Conservation (phyloP, 2,888 invertebrate genomes). For the Barypeithes pellucidus region DNA sequence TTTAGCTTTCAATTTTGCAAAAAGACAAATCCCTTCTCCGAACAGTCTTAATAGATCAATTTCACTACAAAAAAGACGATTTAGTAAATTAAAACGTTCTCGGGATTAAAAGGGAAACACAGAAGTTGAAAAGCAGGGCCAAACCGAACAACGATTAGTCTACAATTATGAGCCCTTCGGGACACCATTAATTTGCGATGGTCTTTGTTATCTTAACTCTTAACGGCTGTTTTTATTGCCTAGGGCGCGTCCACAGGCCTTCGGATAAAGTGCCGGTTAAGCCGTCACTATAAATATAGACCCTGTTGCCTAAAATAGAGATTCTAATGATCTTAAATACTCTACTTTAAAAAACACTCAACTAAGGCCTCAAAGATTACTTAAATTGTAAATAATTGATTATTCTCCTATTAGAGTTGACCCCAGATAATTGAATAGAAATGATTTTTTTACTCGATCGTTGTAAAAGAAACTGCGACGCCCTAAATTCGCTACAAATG, state of each 20-base stretch:
- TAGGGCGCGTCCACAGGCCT: neutral
- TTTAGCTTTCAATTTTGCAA: no score
- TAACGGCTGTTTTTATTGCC: slow-evolving; percentile 19
- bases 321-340: no score
- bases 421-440: no score
- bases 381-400: no score
- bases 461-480: slow-evolving; percentile 32
- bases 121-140: slow-evolving; percentile 18
- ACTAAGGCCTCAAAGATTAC: no score
- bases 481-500: slow-evolving; percentile 37
- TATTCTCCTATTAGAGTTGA: no score
- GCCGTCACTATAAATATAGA: neutral
- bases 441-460: neutral
- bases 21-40: neutral
- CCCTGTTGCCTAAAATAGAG: no score
- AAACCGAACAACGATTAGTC: slow-evolving; percentile 29
- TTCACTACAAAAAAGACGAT: slow-evolving; percentile 9
- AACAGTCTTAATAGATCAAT: slow-evolving; percentile 4
- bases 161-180: slow-evolving; percentile 41
- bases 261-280: slow-evolving; percentile 15
- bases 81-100: slow-evolving; percentile 19
- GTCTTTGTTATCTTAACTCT: slow-evolving; percentile 44
- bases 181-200: slow-evolving; percentile 41
- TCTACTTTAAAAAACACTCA: no score
- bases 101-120: slow-evolving; percentile 14